phyloP scores from a whole-genome alignment of 2,113 vertebrate species.

The Neoarius graeffei region DNA sequence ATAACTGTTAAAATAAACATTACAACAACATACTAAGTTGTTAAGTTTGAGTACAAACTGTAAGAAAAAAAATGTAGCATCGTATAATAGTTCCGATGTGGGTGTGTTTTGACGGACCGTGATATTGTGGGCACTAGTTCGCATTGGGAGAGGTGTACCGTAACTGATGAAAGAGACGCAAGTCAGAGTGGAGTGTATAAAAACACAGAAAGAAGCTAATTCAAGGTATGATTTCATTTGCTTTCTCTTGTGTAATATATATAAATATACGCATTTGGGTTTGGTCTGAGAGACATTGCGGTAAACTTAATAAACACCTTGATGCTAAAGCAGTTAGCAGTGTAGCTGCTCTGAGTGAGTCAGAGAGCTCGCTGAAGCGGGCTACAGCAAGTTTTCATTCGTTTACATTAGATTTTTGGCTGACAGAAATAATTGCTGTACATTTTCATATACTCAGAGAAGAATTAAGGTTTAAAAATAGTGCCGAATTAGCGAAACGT shows the following conservation, averaged over 20 bases:
- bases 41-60: not conserved
- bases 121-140: not conserved
- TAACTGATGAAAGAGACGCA: not conserved
- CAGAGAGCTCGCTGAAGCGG: too few relatives aligned
- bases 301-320: not conserved
- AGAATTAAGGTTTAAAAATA: not conserved
- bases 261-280: not conserved
- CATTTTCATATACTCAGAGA: not conserved
- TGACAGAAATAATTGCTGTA: not conserved
- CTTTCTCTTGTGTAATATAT: not conserved
- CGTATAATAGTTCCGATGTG: not conserved
- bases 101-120: slow-evolving; percentile 19
- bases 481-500: not conserved
- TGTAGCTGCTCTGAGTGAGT: not conserved
- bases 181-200: not conserved
- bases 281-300: not conserved
- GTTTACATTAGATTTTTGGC: not conserved
- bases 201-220: not conserved
- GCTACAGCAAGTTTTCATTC: too few relatives aligned
- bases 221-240: not conserved
- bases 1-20: not conserved
- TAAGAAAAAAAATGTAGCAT: not conserved
- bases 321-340: not conserved
- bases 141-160: too few relatives aligned
- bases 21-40: not conserved